A percentile compares a stretch with the other conserved stretches of the same genome.
phyloP scores from a whole-genome alignment of 2,888 invertebrate species.

The Liodrosophila aerea region DNA sequence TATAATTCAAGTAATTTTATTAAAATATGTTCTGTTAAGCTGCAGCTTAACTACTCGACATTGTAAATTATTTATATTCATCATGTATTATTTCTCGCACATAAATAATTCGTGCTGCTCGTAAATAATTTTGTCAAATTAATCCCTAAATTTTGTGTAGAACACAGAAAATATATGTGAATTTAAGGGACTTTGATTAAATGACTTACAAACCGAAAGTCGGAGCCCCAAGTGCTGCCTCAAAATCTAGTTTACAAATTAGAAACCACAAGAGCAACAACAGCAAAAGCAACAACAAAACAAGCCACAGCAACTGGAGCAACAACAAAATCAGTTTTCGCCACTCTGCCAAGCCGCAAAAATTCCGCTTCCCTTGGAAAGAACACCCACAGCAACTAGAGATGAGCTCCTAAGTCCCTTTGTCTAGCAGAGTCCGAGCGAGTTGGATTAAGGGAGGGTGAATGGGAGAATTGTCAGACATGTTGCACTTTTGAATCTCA shows the following conservation, averaged over 20 bases:
- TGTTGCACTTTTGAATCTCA: slow-evolving; percentile 72
- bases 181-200: slow-evolving; percentile 49
- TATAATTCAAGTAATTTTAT: too few relatives aligned
- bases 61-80: too few relatives aligned
- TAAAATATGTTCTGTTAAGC: too few relatives aligned
- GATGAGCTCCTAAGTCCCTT: slow-evolving; percentile 31
- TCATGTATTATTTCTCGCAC: too few relatives aligned
- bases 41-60: too few relatives aligned
- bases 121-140: not conserved
- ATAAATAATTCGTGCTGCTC: not conserved
- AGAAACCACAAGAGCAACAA: slow-evolving; percentile 61
- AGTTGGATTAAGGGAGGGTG: not conserved
- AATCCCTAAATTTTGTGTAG: not conserved
- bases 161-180: slow-evolving; percentile 10
- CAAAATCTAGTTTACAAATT: slow-evolving; percentile 68
- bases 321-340: slow-evolving; percentile 50
- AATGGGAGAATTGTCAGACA: slow-evolving; percentile 12
- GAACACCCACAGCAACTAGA: slow-evolving; percentile 14
- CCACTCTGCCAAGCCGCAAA: slow-evolving; percentile 56
- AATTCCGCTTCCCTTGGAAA: slow-evolving; percentile 18
- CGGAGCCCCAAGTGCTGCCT: slow-evolving; percentile 32
- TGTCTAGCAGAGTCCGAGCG: slow-evolving; percentile 49
- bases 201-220: slow-evolving; percentile 49
- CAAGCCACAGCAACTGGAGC: slow-evolving; percentile 41
- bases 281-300: slow-evolving; percentile 47